These are phyloP conservation scores for Sphaerodactylus townsendi DNA, from an alignment of 2,113 vertebrate genomes.

Conservation along the genomic window DNA sequence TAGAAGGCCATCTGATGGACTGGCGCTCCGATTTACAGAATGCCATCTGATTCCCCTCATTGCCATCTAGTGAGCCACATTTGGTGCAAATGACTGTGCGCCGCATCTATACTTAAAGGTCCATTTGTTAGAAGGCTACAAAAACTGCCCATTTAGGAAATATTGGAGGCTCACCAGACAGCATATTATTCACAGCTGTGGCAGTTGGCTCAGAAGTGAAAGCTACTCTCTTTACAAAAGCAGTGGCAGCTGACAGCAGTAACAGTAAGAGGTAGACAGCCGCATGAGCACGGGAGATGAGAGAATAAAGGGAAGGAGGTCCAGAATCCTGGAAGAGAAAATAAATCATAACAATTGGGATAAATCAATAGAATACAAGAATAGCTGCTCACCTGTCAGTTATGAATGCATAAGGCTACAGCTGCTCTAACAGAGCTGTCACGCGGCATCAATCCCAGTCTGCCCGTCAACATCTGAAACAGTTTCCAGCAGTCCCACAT, in stretches of 20 bases:
- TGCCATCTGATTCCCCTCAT: accelerated
- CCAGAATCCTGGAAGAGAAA: constrained; percentile 22
- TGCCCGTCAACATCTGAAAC: background rate
- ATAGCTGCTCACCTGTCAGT: background rate
- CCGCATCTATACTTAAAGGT: background rate
- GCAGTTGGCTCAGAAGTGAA: background rate
- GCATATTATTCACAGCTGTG: background rate
- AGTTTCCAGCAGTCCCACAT: background rate
- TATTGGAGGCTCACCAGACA: background rate
- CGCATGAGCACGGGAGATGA: background rate
- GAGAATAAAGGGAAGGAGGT: background rate
- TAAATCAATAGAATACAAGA: background rate
- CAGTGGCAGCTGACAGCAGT: background rate
- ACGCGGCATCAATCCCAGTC: background rate
- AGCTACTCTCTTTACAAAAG: background rate
- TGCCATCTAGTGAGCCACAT: background rate
- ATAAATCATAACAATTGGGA: background rate
- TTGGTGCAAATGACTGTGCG: background rate
- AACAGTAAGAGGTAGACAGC: background rate
- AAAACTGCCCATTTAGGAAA: background rate
- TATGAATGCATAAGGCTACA: background rate
- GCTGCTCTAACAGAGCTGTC: background rate
- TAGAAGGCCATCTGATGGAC: too few species aligned
- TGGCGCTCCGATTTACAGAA: background rate
- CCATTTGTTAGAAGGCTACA: background rate